Evolutionary conservation across 2,888 invertebrate species (phyloP), one percentile per base, ranked within the genome.

Genomic region (Pseudolycoriella hygida): DNA sequence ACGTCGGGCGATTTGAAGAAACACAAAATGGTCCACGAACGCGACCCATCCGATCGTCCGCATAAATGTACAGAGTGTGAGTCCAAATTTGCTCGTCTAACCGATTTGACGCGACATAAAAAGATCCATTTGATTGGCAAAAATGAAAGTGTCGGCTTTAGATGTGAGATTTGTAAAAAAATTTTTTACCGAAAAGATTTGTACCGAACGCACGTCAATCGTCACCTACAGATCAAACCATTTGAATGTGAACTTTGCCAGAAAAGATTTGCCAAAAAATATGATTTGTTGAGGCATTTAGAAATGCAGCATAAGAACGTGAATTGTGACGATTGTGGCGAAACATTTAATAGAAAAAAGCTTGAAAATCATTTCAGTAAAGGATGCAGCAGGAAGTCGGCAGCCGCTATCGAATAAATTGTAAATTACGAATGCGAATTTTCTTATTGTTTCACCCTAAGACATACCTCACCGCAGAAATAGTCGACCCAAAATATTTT

Each of bases 1-100:
- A 30, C 42, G 3, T 17, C 25, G 3, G 42, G 42, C 17, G 40
- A 38, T n/a, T 39, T 46, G 30, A 38, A 46, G 8, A 46, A 46
- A 31, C 46, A 46, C 31, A 19, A 11, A 6, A 14, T 34, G 37
- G 14, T 37, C 6, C 45, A 46, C 42, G 17, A 10, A 39, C 12
- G 15, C 3, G 34, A 34, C n/a, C 34, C 8, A 10, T 5, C 11
- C 4, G n/a, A 12, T 14, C 12, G 15, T 5, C 34, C 34, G 11
- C 11, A 10, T 12, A 5, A 14, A 5, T 34, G 34, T 34, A 4
- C 12, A 5, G 34, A 14, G n/a, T 46, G 46, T 15, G 15, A n/a
- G 11, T 37, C 42, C 25, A 20, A 37, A 15, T 46, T 46, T 46
- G 38, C 25, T 15, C 42, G 42, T n/a, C n/a, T 38, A 3, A 38